These are phyloP conservation scores for Callopanchax toddi DNA, from an alignment of 2,113 vertebrate species.

Conservation along the genomic window DNA sequence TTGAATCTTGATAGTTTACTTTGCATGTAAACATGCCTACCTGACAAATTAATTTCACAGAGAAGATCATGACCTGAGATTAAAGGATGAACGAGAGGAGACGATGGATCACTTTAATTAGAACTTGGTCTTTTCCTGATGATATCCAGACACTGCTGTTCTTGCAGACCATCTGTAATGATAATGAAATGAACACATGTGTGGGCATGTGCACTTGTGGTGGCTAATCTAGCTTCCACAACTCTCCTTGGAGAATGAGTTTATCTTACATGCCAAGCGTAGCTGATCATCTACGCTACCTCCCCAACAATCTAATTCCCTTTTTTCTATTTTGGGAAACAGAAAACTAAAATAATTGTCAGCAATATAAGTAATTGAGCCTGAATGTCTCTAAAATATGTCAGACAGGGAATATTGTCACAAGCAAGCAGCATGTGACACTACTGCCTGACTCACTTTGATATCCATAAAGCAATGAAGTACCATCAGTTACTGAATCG, in stretches of 20 bases:
- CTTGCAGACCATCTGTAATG: conserved; percentile 19
- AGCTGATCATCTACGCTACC: conserved; percentile 10
- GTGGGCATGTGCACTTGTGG: conserved; percentile 4
- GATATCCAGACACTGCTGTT: conserved; percentile 16
- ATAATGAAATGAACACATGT: conserved; percentile 11
- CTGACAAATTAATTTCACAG: conserved; percentile 33
- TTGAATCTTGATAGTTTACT: neutral
- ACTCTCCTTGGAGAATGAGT: neutral
- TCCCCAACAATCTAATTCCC: neutral
- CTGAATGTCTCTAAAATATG: neutral
- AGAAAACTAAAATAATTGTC: neutral
- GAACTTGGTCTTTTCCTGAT: conserved; percentile 29
- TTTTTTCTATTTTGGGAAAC: neutral
- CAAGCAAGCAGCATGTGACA: neutral
- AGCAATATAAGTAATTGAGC: neutral
- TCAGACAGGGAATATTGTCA: neutral
- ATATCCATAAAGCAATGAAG: neutral
- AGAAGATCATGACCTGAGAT: conserved; percentile 11
- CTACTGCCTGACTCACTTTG: neutral
- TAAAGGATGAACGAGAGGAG: neutral
- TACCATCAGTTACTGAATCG: neutral
- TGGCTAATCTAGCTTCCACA: neutral
- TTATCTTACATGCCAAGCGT: conserved; percentile 9
- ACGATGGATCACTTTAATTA: conserved; percentile 32
- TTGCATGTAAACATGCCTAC: neutral